A percentile compares a stretch with the other conserved stretches of the same genome.
phyloP scores from a whole-genome alignment of 2,888 invertebrate species.

The Lumbricus terrestris region DNA sequence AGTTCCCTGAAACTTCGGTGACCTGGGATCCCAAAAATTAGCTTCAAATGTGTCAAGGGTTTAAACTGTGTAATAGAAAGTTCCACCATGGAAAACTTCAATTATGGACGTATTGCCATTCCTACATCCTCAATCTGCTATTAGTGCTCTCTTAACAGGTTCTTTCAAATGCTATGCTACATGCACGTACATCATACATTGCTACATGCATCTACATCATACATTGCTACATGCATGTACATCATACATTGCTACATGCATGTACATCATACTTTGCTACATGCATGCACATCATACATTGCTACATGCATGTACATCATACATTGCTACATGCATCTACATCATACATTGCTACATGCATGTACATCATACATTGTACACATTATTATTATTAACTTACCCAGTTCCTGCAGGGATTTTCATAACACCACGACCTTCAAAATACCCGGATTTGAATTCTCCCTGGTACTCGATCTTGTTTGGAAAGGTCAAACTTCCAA shows the following conservation, averaged over 20 bases:
- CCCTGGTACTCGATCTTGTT: neutral
- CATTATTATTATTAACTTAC: conserved; percentile 12
- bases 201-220: no score
- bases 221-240: no score
- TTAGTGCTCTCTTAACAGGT: neutral
- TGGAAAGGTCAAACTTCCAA: neutral
- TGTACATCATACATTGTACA: no score
- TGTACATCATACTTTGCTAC: no score
- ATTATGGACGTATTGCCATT: neutral
- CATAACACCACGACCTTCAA: conserved; percentile 4
- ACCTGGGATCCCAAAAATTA: neutral
- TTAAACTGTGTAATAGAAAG: neutral
- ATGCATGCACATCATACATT: no score
- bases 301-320: no score
- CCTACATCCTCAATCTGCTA: neutral
- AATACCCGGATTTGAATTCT: neutral
- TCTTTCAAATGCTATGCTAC: neutral
- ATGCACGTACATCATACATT: no score
- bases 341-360: no score
- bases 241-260: no score
- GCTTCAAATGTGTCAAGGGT: neutral
- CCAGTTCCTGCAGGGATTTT: neutral
- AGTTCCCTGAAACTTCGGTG: neutral
- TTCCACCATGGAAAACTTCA: neutral
- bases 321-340: no score